phyloP scores from a whole-genome alignment of 2,113 vertebrate genomes.

The Orcinus orca region DNA sequence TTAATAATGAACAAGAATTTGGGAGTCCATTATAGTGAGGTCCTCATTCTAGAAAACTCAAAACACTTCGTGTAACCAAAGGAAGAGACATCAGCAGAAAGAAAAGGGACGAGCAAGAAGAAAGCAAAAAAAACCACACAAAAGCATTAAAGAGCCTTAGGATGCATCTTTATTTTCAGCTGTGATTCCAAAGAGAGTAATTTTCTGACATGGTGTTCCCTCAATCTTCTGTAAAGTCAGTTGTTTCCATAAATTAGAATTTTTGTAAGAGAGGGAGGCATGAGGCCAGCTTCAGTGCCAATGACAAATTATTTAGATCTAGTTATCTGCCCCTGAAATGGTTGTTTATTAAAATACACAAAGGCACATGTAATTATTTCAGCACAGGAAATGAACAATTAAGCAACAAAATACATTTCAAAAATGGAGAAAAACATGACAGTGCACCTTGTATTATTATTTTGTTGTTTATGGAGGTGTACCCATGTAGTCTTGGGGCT shows the following conservation, averaged over 20 bases:
- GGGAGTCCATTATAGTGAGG: not conserved
- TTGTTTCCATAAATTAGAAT: not conserved
- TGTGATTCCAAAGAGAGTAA: not conserved
- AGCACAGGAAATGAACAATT: not conserved
- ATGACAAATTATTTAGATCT: not conserved
- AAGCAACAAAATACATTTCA: not conserved
- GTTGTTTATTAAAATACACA: not conserved
- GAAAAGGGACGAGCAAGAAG: not conserved
- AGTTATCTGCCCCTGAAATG: not conserved
- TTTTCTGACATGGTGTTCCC: not conserved
- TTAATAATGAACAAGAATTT: not conserved
- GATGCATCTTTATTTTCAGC: not conserved
- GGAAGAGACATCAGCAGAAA: not conserved
- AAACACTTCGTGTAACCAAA: not conserved
- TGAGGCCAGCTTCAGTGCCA: not conserved
- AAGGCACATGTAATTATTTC: not conserved
- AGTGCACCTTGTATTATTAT: not conserved
- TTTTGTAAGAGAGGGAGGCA: not conserved
- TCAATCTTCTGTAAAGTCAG: not conserved
- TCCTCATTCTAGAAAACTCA: not conserved
- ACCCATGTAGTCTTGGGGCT: not conserved
- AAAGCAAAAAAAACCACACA: not conserved
- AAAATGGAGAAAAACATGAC: not conserved
- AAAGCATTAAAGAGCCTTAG: not conserved
- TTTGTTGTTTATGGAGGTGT: not conserved